Conservation (phyloP, 2,888 invertebrate species). For the Synergus itoensis region DNA sequence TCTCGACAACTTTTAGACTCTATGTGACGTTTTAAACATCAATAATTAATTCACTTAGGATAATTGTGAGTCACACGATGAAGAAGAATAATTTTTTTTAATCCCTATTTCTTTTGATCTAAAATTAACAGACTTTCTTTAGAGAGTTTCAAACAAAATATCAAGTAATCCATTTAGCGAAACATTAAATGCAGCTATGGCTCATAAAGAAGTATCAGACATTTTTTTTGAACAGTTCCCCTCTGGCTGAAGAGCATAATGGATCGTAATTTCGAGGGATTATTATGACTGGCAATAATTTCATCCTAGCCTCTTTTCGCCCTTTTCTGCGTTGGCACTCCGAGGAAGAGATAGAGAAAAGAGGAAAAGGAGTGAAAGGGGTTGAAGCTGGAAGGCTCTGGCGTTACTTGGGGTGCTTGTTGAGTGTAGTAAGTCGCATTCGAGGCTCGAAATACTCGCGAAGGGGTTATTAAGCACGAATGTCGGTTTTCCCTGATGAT, state of each 20-base stretch:
- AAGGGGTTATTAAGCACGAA: conserved; percentile 46
- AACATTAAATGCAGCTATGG: conserved; percentile 25
- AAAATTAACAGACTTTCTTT: not conserved
- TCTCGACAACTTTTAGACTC: no score
- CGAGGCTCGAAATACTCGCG: conserved; percentile 10
- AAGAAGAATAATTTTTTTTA: not conserved
- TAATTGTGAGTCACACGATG: no score
- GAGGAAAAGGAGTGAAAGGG: conserved; percentile 5
- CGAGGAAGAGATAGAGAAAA: conserved; percentile 24
- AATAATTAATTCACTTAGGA: not conserved
- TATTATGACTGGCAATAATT: conserved; percentile 49
- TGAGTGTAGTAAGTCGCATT: conserved; percentile 1
- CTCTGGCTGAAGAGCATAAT: conserved; percentile 33
- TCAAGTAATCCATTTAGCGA: conserved; percentile 22
- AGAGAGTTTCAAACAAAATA: conserved; percentile 2
- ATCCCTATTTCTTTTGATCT: not conserved
- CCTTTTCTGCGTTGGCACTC: conserved; percentile 29
- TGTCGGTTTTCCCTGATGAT: conserved; percentile 36
- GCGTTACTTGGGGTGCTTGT: conserved; percentile 17
- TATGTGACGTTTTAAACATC: no score
- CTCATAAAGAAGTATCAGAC: conserved; percentile 26
- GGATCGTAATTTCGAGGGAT: conserved; percentile 50
- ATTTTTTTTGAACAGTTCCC: conserved; percentile 33
- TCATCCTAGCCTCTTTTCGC: conserved; percentile 31
- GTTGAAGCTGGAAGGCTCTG: conserved; percentile 1